Evolutionary conservation across 2,888 invertebrate species (phyloP).

Genomic region (Agelastica alni): DNA sequence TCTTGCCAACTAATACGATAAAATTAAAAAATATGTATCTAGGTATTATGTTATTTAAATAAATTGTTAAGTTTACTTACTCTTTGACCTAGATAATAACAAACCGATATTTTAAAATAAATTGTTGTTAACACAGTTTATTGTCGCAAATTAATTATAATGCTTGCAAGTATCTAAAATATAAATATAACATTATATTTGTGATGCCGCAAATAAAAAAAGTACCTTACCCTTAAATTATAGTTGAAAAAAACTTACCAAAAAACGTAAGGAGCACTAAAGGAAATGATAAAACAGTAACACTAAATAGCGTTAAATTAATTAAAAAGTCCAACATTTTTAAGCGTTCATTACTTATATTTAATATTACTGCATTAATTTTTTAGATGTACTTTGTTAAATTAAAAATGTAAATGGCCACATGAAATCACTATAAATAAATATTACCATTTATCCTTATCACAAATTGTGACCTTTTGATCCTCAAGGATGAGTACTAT

Average conservation of each 20-base stretch:
- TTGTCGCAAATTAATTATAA: too few relatives aligned
- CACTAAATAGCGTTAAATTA: slow-evolving; percentile 43
- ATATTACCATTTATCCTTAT: slow-evolving; percentile 28
- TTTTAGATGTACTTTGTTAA: slow-evolving; percentile 11
- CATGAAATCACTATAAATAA: slow-evolving; percentile 32
- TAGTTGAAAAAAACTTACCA: slow-evolving; percentile 45
- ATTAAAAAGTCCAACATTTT: slow-evolving; percentile 44
- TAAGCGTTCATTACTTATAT: slow-evolving; percentile 24
- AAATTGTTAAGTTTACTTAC: too few relatives aligned
- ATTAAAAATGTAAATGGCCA: slow-evolving; percentile 20
- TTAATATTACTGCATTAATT: slow-evolving; percentile 14
- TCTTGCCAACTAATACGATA: too few relatives aligned
- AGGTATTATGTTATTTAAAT: too few relatives aligned
- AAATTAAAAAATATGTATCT: too few relatives aligned
- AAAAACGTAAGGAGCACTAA: slow-evolving; percentile 42
- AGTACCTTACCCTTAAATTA: too few relatives aligned
- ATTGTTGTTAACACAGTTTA: too few relatives aligned
- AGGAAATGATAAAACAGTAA: slow-evolving; percentile 42
- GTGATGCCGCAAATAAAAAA: too few relatives aligned
- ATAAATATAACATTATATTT: too few relatives aligned
- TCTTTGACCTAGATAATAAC: too few relatives aligned
- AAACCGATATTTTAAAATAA: too few relatives aligned
- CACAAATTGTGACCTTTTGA: slow-evolving; percentile 26
- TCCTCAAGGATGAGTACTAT: slow-evolving; percentile 23
- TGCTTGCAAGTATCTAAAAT: too few relatives aligned